phyloP scores from a whole-genome alignment of 2,888 invertebrate species.

The Nomada ruficornis region DNA sequence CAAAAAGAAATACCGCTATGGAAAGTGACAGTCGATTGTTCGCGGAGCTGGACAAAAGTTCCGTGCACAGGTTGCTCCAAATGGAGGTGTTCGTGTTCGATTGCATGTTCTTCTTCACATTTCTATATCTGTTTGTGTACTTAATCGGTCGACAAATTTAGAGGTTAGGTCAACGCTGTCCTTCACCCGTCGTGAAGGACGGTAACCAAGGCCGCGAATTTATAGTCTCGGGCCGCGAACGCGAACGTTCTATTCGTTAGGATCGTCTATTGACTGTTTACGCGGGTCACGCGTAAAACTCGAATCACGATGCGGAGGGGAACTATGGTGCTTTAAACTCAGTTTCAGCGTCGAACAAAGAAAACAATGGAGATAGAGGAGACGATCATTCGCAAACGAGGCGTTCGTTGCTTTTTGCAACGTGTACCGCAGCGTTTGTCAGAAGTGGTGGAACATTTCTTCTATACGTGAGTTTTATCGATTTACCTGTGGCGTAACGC shows the following conservation, averaged over 20 bases:
- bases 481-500: too few relatives aligned
- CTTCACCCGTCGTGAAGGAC: slow-evolving; percentile 12
- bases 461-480: slow-evolving; percentile 73
- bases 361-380: slow-evolving; percentile 59
- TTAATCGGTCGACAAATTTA: slow-evolving; percentile 55
- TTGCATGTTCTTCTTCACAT: slow-evolving; percentile 39
- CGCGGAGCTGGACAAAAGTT: slow-evolving; percentile 46
- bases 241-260: not conserved
- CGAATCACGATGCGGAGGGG: slow-evolving; percentile 18
- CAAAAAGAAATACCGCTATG: slow-evolving; percentile 18
- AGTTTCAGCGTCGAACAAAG: slow-evolving; percentile 13
- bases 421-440: slow-evolving; percentile 78
- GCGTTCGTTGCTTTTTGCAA: slow-evolving; percentile 50
- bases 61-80: slow-evolving; percentile 29
- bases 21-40: slow-evolving; percentile 48
- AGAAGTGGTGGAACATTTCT: slow-evolving; percentile 74
- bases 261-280: not conserved
- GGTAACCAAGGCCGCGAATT: slow-evolving; percentile 8
- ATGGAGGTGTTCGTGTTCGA: slow-evolving; percentile 43
- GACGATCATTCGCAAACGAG: slow-evolving; percentile 17
- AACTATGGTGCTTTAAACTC: slow-evolving; percentile 22
- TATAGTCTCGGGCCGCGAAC: not conserved
- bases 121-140: slow-evolving; percentile 44
- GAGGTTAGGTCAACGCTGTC: slow-evolving; percentile 41
- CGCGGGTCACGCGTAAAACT: not conserved